These are phyloP conservation scores for Busseola fusca DNA, from an alignment of 2,888 invertebrate species.

Conservation along the genomic window DNA sequence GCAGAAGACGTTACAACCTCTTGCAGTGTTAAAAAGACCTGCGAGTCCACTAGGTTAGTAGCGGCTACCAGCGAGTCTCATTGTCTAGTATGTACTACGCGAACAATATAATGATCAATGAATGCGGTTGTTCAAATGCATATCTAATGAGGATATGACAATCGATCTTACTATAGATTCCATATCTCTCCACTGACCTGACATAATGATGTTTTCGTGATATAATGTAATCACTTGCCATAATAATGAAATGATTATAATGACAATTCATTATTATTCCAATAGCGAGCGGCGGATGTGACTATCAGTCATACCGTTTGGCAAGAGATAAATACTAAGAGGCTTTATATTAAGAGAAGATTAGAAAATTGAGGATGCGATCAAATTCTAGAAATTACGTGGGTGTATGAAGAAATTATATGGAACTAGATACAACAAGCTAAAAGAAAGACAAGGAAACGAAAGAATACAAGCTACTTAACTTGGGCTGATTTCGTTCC, in stretches of 20 bases:
- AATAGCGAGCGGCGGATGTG: conserved; percentile 39
- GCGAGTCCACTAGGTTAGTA: too few species aligned
- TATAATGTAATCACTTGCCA: conserved; percentile 9
- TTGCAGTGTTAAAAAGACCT: not conserved
- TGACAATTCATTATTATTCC: conserved; percentile 47
- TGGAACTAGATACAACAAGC: not conserved
- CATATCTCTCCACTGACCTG: conserved; percentile 11
- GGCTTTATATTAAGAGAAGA: conserved; percentile 11
- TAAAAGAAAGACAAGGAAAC: not conserved
- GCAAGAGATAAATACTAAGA: conserved; percentile 21
- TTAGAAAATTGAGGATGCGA: not conserved
- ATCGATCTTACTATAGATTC: conserved; percentile 7
- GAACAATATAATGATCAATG: not conserved
- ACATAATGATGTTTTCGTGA: conserved; percentile 21
- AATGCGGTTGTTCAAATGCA: conserved; percentile 6
- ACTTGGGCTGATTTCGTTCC: not conserved
- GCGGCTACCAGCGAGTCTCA: not conserved
- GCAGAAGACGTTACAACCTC: not conserved
- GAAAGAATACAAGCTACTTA: not conserved
- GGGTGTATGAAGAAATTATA: not conserved
- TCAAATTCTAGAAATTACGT: not conserved
- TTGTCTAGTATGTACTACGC: not conserved
- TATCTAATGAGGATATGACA: conserved; percentile 2
- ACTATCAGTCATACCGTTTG: conserved; percentile 26
- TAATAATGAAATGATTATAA: conserved; percentile 37